Evolutionary conservation across 2,888 invertebrate genomes (phyloP), one percentile per base, ranked within the genome.

Genomic region (Athetis lepigone): DNA sequence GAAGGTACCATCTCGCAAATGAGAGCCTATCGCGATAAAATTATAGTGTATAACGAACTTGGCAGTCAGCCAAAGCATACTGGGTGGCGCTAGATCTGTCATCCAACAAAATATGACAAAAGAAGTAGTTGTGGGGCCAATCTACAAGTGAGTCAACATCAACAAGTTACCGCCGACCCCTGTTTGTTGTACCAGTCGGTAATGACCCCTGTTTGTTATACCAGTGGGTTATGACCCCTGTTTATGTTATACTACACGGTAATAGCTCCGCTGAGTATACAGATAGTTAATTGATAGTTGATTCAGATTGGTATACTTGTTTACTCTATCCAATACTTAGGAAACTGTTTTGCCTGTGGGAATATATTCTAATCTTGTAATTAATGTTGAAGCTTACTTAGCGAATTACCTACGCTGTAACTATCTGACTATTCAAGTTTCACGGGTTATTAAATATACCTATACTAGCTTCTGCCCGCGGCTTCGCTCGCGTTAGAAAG

Each of bases 121-220:
- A 46, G 19, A 21, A 51, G 52, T 40, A 62, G 50, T 71, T 55
- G 63, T 63, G 39, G 69, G 51, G 54, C 43, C 46, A 21, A 62
- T 43, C 69, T 40, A 71, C 74, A 71, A 73, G 74, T 71, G 57
- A 39, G 25, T 16, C 45, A 8, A 47, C 45, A 27, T 70, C 71
- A 74, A 72, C 71, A 72, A 74, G 71, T 74, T 45, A n/a, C 40
- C 13, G 6, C n/a, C 5, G 1, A 36, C 11, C 23, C 4, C 13
- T 7, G 52, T 36, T 58, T 42, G 27, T 25, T 23, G 55, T 51
- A 33, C 33, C 42, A 50, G 36, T 42, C 16, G 7, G 40, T n/a
- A n/a, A n/a, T n/a, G n/a, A n/a, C n/a, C n/a, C n/a, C n/a, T 6
- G 54, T 37, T 55, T 13, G 29, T 27, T 25, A 43, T 52, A 37